A percentile compares a stretch with the other conserved stretches of the same genome.
phyloP scores from a whole-genome alignment of 2,888 invertebrate species.

The Cotesia congregata region DNA sequence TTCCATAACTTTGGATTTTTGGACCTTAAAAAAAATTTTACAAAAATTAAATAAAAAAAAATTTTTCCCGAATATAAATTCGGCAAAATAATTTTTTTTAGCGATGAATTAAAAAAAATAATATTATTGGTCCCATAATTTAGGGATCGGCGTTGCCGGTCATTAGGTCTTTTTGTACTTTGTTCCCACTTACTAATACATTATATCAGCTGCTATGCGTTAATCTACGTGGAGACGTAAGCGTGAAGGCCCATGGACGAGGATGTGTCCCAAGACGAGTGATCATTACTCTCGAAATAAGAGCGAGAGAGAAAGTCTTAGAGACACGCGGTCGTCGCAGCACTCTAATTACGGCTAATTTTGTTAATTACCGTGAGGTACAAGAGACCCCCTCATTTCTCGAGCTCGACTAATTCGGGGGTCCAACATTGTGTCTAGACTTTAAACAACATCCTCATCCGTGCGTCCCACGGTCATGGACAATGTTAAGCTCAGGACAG shows the following conservation, averaged over 20 bases:
- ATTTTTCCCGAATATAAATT: no score
- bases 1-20: no score
- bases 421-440: conserved; percentile 69
- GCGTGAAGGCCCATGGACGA: conserved; percentile 15
- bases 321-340: conserved; percentile 41
- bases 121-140: no score
- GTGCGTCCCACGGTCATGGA: conserved; percentile 51
- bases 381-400: conserved; percentile 57
- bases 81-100: neutral
- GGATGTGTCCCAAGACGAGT: neutral
- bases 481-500: conserved; percentile 17
- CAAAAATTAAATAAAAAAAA: no score
- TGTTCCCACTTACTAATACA: neutral
- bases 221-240: neutral
- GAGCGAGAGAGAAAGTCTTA: neutral
- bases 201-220: neutral
- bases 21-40: no score
- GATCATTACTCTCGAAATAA: neutral
- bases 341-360: conserved; percentile 69
- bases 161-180: neutral
- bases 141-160: no score
- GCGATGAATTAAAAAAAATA: neutral
- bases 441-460: conserved; percentile 66
- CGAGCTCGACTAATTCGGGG: conserved; percentile 64
- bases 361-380: conserved; percentile 65